A percentile compares a stretch with the other conserved stretches of the same genome.
Conservation (phyloP, 2,113 vertebrate species). For the Oncorhynchus masou region DNA sequence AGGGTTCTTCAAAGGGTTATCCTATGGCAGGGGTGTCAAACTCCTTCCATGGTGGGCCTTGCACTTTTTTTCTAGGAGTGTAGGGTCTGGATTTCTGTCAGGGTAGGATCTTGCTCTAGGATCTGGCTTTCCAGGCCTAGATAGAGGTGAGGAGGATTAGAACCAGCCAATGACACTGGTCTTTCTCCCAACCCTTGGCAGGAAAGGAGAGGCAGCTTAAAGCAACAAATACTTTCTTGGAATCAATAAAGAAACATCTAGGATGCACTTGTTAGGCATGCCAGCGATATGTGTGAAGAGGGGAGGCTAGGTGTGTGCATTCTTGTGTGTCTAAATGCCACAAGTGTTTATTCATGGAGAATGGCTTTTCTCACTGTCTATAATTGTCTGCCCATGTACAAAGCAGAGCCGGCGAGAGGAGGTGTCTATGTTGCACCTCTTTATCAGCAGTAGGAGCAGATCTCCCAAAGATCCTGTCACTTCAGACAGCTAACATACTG, state of each 20-base stretch:
- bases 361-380: constrained; percentile 38
- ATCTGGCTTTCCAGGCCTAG: not conserved
- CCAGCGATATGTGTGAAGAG: constrained; percentile 4
- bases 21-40: too few species aligned
- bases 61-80: too few species aligned
- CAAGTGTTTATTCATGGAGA: not conserved
- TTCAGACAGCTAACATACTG: constrained; percentile 13
- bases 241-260: constrained; percentile 14
- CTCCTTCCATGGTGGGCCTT: too few species aligned
- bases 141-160: constrained; percentile 32
- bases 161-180: constrained; percentile 26
- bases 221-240: constrained; percentile 17
- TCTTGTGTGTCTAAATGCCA: constrained; percentile 6
- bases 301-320: not conserved
- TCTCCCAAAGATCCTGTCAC: constrained; percentile 17
- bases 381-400: constrained; percentile 40
- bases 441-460: constrained; percentile 54
- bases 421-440: constrained; percentile 61
- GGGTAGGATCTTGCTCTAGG: not conserved
- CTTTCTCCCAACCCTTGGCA: constrained; percentile 21
- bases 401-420: constrained; percentile 34
- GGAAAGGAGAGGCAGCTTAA: constrained; percentile 5
- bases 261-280: constrained; percentile 8
- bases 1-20: too few species aligned
- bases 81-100: too few species aligned